Percentiles rank a stretch among this genome's conserved stretches.
Conservation (phyloP, 2,113 vertebrate species). For the Caloenas nicobarica region DNA sequence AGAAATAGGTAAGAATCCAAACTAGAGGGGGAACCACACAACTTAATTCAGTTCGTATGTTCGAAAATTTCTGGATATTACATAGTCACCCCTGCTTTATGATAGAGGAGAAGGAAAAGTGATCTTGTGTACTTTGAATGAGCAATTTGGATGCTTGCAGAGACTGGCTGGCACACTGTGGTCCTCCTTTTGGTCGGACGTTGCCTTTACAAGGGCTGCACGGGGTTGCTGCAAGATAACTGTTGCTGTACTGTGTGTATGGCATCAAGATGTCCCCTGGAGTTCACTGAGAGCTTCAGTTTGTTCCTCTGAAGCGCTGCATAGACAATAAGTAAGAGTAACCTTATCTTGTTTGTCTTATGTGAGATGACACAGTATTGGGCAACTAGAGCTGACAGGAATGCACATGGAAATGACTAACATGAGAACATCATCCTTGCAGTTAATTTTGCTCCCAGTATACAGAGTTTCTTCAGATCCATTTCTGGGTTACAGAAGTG, state of each 20-base stretch:
- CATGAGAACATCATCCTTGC: neutral
- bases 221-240: neutral
- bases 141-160: neutral
- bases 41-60: neutral
- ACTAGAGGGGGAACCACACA: neutral
- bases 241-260: neutral
- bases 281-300: fast-evolving
- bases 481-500: neutral
- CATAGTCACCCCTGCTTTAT: fast-evolving
- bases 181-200: neutral
- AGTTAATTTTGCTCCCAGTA: neutral
- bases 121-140: neutral
- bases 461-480: neutral
- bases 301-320: neutral
- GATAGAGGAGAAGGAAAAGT: neutral
- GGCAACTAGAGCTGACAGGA: neutral
- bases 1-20: neutral
- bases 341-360: neutral
- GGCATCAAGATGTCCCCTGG: neutral
- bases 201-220: neutral
- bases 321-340: neutral
- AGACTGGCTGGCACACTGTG: fast-evolving
- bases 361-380: neutral
- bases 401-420: neutral
- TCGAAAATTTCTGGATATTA: neutral